phyloP scores from a whole-genome alignment of 2,113 vertebrate species.

The Setophaga petechia region DNA sequence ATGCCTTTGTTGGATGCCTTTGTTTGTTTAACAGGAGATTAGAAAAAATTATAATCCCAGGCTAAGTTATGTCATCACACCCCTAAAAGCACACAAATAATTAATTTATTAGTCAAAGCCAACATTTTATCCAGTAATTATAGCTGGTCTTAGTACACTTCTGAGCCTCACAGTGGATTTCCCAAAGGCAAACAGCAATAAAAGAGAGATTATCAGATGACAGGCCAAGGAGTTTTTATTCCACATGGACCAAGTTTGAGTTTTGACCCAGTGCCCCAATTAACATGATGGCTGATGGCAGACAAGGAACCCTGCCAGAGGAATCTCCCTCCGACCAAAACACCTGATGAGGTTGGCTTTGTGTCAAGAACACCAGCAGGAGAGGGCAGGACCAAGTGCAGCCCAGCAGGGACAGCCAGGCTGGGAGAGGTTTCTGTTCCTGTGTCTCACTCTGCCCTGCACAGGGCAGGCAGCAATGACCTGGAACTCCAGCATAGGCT shows the following conservation, averaged over 20 bases:
- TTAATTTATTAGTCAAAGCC: not conserved
- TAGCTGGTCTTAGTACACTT: not conserved
- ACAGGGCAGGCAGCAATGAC: not conserved
- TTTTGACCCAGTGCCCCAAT: not conserved
- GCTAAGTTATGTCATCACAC: not conserved
- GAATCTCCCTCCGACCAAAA: not conserved
- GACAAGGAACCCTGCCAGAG: not conserved
- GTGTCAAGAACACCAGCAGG: not conserved
- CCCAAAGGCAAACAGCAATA: not conserved
- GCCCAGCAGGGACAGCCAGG: not conserved
- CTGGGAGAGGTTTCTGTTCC: not conserved
- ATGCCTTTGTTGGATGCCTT: not conserved
- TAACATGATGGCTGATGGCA: accelerated
- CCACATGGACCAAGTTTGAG: not conserved
- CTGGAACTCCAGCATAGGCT: not conserved
- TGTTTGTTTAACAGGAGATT: constrained; percentile 5
- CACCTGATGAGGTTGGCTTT: not conserved
- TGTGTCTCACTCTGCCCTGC: accelerated
- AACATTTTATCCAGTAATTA: not conserved
- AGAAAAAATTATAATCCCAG: not conserved
- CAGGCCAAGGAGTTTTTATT: not conserved
- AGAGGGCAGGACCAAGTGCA: not conserved
- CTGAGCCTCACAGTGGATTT: not conserved
- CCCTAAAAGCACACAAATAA: not conserved
- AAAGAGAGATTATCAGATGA: not conserved